These are phyloP conservation scores for Andrena camellia DNA, from an alignment of 2,888 invertebrate species.

Conservation along the genomic window DNA sequence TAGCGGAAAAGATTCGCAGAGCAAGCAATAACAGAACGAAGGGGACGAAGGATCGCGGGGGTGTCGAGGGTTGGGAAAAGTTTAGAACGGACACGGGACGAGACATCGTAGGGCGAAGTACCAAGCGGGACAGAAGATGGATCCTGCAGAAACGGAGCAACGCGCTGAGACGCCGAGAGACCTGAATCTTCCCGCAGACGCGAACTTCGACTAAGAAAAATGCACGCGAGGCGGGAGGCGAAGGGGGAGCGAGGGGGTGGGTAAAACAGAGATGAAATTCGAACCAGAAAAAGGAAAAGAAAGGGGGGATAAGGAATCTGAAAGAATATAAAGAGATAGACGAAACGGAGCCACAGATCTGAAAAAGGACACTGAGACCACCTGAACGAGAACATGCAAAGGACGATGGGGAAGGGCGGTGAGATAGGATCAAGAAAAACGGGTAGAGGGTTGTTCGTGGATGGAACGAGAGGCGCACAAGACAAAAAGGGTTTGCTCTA, in stretches of 20 bases:
- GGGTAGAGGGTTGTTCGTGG: not conserved
- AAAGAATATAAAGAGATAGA: not conserved
- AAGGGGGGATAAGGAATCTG: not conserved
- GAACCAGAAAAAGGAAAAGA: not conserved
- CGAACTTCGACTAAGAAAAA: not conserved
- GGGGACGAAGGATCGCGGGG: not conserved
- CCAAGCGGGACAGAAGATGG: not conserved
- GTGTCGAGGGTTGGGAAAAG: no score
- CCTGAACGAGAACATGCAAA: not conserved
- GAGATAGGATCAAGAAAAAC: no score
- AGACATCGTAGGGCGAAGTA: no score
- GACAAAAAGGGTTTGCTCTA: no score
- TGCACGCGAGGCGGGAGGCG: conserved; percentile 22
- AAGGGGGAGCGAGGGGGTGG: not conserved
- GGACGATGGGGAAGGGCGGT: no score
- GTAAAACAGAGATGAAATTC: not conserved
- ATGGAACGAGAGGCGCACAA: not conserved
- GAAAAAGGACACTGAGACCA: not conserved
- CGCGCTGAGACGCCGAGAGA: not conserved
- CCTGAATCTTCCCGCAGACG: not conserved
- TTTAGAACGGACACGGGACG: no score
- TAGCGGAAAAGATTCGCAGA: not conserved
- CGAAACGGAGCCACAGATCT: not conserved
- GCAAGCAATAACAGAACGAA: not conserved
- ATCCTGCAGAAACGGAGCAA: not conserved